A percentile compares a stretch with the other conserved stretches of the same genome.
Evolutionary conservation across 2,113 vertebrate genomes (phyloP).

Genomic region (Puma concolor): DNA sequence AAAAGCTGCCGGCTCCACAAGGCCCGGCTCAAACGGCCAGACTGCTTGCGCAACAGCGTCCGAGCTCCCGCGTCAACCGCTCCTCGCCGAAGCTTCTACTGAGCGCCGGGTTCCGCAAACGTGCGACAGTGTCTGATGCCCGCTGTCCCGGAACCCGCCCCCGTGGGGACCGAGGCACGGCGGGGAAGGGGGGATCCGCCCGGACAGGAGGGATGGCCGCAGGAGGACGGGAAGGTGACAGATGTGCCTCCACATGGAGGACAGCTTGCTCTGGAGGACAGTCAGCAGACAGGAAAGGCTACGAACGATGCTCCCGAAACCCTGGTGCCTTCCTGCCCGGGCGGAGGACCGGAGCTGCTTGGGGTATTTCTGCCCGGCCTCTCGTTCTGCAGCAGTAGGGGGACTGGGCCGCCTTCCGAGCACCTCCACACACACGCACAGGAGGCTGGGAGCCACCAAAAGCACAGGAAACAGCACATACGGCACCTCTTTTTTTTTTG

Average conservation of each 20-base stretch:
- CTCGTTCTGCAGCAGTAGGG: too few relatives aligned
- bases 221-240: rapidly evolving
- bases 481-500: slow-evolving; percentile 76
- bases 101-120: rapidly evolving
- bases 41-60: rapidly evolving
- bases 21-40: not conserved
- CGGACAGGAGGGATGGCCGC: not conserved
- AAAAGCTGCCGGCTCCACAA: too few relatives aligned
- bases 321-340: not conserved
- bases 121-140: rapidly evolving
- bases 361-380: rapidly evolving
- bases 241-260: rapidly evolving
- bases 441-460: not conserved
- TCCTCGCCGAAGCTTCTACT: rapidly evolving
- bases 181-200: not conserved
- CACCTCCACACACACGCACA: rapidly evolving
- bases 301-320: rapidly evolving
- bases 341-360: not conserved
- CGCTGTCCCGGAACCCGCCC: rapidly evolving
- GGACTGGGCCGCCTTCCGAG: rapidly evolving
- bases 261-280: too few relatives aligned
- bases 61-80: too few relatives aligned
- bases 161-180: rapidly evolving
- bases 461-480: slow-evolving; percentile 56
- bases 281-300: too few relatives aligned